Conservation (phyloP, 2,888 invertebrate species). For the Brachylomia viminalis region DNA sequence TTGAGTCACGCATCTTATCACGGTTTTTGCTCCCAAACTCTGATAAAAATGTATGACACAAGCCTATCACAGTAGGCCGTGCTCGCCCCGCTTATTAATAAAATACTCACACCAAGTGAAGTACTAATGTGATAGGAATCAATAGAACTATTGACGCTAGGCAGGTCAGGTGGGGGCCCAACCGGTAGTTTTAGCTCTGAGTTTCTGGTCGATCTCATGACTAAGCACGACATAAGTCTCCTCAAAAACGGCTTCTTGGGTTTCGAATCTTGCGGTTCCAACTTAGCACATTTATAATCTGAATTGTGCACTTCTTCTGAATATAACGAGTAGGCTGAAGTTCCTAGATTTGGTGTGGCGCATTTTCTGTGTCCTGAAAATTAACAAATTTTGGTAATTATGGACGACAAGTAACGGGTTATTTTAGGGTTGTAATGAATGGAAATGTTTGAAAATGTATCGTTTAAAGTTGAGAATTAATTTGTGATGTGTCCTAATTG, state of each 20-base stretch:
- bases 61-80: no score
- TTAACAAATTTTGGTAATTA: conserved; percentile 24
- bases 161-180: conserved; percentile 46
- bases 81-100: no score
- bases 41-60: no score
- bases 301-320: conserved; percentile 68
- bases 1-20: no score
- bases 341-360: conserved; percentile 83
- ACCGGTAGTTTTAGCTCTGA: conserved; percentile 69
- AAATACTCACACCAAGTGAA: conserved; percentile 80
- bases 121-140: conserved; percentile 85
- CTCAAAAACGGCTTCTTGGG: conserved; percentile 80
- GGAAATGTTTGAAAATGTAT: background rate
- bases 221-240: conserved; percentile 83
- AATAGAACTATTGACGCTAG: conserved; percentile 75
- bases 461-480: background rate
- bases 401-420: background rate
- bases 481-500: background rate
- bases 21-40: no score
- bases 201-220: conserved; percentile 75
- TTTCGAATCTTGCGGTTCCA: conserved; percentile 66
- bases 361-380: conserved; percentile 78
- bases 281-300: conserved; percentile 62
- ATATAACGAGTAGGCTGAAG: conserved; percentile 78
- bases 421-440: background rate